These are phyloP conservation scores for Pandion haliaetus DNA, from an alignment of 2,113 vertebrate genomes.

Conservation along the genomic window DNA sequence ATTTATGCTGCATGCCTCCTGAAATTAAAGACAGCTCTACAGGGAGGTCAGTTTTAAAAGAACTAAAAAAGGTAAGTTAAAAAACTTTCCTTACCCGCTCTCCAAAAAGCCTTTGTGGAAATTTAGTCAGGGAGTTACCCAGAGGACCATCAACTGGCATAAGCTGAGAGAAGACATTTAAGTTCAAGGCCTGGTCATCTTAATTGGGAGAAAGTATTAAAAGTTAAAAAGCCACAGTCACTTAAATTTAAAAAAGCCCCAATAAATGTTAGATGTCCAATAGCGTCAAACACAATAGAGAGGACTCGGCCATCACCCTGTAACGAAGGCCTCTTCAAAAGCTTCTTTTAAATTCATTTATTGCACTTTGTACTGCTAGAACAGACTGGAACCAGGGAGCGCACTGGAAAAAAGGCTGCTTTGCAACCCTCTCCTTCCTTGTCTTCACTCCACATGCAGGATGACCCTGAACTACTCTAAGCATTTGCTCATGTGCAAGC, in stretches of 20 bases:
- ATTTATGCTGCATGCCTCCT: not conserved
- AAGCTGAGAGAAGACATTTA: not conserved
- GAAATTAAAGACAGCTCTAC: not conserved
- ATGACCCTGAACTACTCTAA: not conserved
- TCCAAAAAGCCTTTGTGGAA: not conserved
- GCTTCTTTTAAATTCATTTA: not conserved
- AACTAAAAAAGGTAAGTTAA: not conserved
- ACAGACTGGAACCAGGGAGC: not conserved
- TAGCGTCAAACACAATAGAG: not conserved
- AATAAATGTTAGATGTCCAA: not conserved
- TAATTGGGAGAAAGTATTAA: conserved; percentile 40
- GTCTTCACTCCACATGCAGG: not conserved
- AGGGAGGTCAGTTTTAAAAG: not conserved
- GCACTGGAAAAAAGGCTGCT: not conserved
- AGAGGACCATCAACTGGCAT: not conserved
- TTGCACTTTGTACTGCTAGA: not conserved
- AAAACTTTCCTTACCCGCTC: not conserved
- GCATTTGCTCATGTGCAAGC: not conserved
- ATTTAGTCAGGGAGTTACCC: not conserved
- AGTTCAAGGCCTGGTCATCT: conserved; percentile 26
- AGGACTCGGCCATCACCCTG: not conserved
- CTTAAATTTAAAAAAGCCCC: conserved; percentile 12
- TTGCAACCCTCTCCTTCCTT: not conserved
- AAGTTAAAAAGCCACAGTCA: conserved; percentile 47
- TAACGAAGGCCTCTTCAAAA: not conserved